Conservation (phyloP, 2,888 invertebrate genomes). For the Netelia fuscicornis region DNA sequence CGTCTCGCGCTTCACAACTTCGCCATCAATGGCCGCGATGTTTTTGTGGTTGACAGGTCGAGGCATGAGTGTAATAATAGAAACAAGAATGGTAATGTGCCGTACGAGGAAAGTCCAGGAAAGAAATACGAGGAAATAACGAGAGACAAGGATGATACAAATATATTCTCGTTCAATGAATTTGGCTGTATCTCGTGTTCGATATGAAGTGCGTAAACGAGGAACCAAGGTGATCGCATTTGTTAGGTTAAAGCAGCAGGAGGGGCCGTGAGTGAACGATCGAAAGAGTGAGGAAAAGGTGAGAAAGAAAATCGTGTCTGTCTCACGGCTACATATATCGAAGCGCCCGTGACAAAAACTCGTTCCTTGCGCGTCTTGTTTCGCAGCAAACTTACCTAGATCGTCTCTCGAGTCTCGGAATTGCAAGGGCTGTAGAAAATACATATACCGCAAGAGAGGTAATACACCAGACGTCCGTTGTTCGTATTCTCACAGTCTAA, state of each 20-base stretch:
- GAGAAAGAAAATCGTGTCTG: conserved; percentile 39
- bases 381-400: conserved; percentile 28
- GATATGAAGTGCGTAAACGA: neutral
- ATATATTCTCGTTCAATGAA: neutral
- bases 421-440: neutral
- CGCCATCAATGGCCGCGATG: no score
- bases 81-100: no score
- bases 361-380: conserved; percentile 37
- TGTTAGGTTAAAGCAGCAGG: neutral
- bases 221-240: neutral
- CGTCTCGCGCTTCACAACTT: no score
- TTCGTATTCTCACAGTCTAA: conserved; percentile 52
- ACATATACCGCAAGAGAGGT: conserved; percentile 4
- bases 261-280: neutral
- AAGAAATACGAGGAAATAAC: no score
- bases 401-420: conserved; percentile 9
- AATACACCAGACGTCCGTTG: conserved; percentile 51
- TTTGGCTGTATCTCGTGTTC: neutral
- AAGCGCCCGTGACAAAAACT: conserved; percentile 66
- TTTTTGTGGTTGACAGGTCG: no score
- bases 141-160: no score
- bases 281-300: neutral
- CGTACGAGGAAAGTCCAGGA: no score
- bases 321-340: conserved; percentile 26
- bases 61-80: no score